phyloP scores from a whole-genome alignment of 2,113 vertebrate species.

The Phylloscopus trochilus region DNA sequence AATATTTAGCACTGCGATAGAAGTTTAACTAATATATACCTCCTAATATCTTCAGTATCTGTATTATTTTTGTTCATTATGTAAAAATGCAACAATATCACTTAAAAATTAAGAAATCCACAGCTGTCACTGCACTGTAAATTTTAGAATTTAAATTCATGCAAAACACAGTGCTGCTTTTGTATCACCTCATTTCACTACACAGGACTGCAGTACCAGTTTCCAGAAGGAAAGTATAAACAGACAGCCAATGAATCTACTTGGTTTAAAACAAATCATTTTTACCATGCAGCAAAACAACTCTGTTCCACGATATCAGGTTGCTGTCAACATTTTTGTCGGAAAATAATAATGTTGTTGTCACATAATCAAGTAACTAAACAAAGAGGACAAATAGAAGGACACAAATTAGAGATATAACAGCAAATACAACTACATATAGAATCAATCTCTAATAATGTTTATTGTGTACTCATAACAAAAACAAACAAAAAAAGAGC shows the following conservation, averaged over 20 bases:
- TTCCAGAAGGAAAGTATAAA: background rate
- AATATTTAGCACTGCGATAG: background rate
- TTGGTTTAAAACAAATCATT: background rate
- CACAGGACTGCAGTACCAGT: background rate
- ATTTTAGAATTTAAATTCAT: background rate
- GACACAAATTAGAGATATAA: background rate
- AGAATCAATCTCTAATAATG: background rate
- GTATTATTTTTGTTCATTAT: background rate
- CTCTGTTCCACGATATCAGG: conserved; percentile 93
- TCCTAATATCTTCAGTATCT: background rate
- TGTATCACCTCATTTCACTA: background rate
- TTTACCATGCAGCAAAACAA: conserved; percentile 93
- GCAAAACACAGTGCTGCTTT: background rate
- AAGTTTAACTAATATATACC: background rate
- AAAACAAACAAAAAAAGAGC: background rate
- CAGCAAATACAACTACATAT: background rate
- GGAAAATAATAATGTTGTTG: conserved; percentile 90
- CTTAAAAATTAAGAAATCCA: background rate
- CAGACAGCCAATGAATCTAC: background rate
- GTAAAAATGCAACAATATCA: background rate
- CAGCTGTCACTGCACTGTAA: background rate
- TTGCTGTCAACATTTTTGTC: conserved; percentile 95
- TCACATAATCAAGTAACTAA: conserved; percentile 93
- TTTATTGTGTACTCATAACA: background rate
- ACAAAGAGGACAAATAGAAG: background rate